A percentile compares a stretch with the other conserved stretches of the same genome.
phyloP scores from a whole-genome alignment of 2,797 vertebrate species.

The Acrocephalus scirpaceus region DNA sequence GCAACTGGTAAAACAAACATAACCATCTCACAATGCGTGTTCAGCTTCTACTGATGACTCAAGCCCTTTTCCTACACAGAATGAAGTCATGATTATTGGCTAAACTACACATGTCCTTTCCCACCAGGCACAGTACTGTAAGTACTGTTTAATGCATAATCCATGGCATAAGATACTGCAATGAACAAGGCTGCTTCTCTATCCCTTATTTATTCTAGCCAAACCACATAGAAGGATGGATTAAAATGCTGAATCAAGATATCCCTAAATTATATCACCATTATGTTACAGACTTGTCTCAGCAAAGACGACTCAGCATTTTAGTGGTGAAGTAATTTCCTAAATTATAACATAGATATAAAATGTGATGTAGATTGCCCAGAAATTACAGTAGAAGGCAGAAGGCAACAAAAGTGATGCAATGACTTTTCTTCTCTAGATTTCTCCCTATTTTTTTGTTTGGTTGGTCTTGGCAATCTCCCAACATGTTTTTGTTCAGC shows the following conservation, averaged over 20 bases:
- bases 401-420: not conserved
- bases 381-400: not conserved
- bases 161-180: not conserved
- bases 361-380: not conserved
- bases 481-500: not conserved
- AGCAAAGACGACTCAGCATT: not conserved
- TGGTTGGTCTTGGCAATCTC: not conserved
- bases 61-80: not conserved
- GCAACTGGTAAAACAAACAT: not conserved
- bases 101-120: not conserved
- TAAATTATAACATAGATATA: not conserved
- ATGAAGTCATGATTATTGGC: not conserved
- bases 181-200: not conserved
- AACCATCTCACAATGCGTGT: not conserved
- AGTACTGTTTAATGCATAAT: not conserved
- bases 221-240: not conserved
- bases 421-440: not conserved
- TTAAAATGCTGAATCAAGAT: slow-evolving; percentile 3
- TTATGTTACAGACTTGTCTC: not conserved
- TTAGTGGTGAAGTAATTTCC: not conserved
- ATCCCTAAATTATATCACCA: not conserved
- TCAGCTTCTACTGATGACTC: not conserved
- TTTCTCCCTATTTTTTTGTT: not conserved
- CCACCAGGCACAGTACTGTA: not conserved
- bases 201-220: not conserved